Conservation (phyloP, 2,888 invertebrate species). For the Drosophila kambysellisi region DNA sequence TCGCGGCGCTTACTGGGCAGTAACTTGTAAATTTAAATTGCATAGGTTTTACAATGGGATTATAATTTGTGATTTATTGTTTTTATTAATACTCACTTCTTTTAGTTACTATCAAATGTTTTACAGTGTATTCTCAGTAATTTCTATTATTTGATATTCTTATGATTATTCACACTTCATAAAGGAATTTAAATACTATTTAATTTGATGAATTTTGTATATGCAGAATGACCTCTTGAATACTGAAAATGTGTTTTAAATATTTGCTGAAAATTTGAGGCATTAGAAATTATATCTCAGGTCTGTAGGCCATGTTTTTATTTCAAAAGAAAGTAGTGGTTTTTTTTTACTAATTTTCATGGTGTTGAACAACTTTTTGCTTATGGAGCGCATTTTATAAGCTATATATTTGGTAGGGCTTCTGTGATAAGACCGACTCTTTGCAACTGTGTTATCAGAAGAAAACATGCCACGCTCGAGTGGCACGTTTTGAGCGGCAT, state of each 20-base stretch:
- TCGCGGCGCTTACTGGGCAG: background rate
- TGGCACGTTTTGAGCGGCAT: conserved; percentile 5
- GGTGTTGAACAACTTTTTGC: background rate
- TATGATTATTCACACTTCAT: background rate
- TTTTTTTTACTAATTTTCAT: too few relatives aligned
- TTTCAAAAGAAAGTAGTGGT: background rate
- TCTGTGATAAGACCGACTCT: background rate
- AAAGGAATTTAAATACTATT: background rate
- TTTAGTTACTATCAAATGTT: background rate
- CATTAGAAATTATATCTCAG: background rate
- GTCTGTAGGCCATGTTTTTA: background rate
- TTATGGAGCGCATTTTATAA: background rate
- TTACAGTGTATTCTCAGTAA: background rate
- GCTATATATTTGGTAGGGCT: background rate
- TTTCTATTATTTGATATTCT: background rate
- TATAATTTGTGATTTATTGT: background rate
- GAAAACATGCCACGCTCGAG: background rate
- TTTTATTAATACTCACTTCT: background rate
- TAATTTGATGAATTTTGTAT: background rate
- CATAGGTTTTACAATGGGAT: background rate
- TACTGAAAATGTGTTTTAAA: background rate
- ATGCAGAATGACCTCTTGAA: background rate
- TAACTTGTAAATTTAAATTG: background rate
- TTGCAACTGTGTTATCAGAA: conserved; percentile 34
- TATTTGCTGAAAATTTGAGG: background rate